Conservation (phyloP, 2,113 vertebrate species). For the Nibea albiflora region DNA sequence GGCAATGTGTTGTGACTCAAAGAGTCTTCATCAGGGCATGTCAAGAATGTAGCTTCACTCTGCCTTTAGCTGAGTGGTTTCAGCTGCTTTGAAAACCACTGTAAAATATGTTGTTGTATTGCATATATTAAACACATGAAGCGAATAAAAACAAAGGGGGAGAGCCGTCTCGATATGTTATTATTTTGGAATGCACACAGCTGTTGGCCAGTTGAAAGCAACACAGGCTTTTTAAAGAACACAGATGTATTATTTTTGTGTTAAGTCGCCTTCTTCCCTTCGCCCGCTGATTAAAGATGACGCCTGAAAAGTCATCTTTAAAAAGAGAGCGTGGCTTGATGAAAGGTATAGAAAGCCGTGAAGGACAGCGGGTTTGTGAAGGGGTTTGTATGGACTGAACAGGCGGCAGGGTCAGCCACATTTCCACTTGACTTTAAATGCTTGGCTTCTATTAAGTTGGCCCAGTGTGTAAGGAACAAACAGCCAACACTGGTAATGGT, state of each 20-base stretch:
- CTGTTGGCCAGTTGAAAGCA: constrained; percentile 39
- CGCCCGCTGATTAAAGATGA: background rate
- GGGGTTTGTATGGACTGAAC: constrained; percentile 49
- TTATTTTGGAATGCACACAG: constrained; percentile 50
- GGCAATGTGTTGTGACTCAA: no score
- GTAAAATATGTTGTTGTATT: constrained; percentile 22
- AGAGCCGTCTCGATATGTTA: constrained; percentile 20
- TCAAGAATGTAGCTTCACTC: background rate
- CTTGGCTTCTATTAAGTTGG: constrained; percentile 80
- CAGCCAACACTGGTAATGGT: constrained; percentile 79
- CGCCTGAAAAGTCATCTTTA: background rate
- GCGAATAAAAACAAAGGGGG: constrained; percentile 29
- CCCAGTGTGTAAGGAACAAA: constrained; percentile 75
- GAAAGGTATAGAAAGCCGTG: constrained; percentile 12
- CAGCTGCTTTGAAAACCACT: constrained; percentile 27
- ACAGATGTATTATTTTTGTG: constrained; percentile 20
- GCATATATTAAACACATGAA: constrained; percentile 36
- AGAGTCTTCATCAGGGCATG: no score
- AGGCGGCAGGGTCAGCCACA: constrained; percentile 62
- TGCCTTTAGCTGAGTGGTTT: constrained; percentile 20
- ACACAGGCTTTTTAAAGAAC: constrained; percentile 7
- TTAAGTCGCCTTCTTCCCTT: background rate
- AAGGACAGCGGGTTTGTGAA: constrained; percentile 44
- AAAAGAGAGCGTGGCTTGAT: background rate
- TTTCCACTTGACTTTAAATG: constrained; percentile 80